Evolutionary conservation across 2,888 invertebrate genomes (phyloP).

Genomic region (Sylvicola cinctus): DNA sequence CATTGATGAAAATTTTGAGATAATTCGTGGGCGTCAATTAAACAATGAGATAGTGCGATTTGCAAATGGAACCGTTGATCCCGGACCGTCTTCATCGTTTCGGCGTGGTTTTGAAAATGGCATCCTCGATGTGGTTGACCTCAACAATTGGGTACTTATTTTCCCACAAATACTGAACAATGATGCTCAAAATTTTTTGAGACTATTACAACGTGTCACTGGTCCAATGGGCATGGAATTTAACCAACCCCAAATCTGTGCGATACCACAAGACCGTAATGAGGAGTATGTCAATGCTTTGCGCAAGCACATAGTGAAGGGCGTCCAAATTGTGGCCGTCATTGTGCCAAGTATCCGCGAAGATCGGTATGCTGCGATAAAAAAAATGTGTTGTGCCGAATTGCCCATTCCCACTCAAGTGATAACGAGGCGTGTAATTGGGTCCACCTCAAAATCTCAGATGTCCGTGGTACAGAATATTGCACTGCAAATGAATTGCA

Average conservation of each 20-base stretch:
- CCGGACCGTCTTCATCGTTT: conserved; percentile 15
- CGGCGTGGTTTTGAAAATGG: conserved; percentile 33
- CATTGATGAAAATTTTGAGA: conserved; percentile 32
- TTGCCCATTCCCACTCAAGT: conserved; percentile 63
- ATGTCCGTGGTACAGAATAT: conserved; percentile 76
- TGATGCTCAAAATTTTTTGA: too few species aligned
- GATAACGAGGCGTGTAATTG: conserved; percentile 25
- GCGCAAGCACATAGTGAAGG: conserved; percentile 27
- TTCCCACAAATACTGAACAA: conserved; percentile 38
- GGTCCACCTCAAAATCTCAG: too few species aligned
- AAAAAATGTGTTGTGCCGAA: conserved; percentile 68
- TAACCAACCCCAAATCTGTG: too few species aligned
- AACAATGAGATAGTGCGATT: conserved; percentile 46
- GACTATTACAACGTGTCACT: too few species aligned
- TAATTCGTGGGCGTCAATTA: conserved; percentile 38
- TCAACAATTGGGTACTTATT: conserved; percentile 53
- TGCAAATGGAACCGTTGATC: conserved; percentile 26
- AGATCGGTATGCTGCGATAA: conserved; percentile 74
- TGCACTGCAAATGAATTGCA: conserved; percentile 83
- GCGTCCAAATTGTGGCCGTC: conserved; percentile 51
- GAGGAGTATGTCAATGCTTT: conserved; percentile 42
- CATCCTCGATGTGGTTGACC: too few species aligned
- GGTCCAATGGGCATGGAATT: too few species aligned
- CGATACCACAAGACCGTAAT: too few species aligned
- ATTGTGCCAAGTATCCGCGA: conserved; percentile 62